These are phyloP conservation scores for Gasterosteus aculeatus DNA, from an alignment of 2,113 vertebrate species.

Conservation along the genomic window DNA sequence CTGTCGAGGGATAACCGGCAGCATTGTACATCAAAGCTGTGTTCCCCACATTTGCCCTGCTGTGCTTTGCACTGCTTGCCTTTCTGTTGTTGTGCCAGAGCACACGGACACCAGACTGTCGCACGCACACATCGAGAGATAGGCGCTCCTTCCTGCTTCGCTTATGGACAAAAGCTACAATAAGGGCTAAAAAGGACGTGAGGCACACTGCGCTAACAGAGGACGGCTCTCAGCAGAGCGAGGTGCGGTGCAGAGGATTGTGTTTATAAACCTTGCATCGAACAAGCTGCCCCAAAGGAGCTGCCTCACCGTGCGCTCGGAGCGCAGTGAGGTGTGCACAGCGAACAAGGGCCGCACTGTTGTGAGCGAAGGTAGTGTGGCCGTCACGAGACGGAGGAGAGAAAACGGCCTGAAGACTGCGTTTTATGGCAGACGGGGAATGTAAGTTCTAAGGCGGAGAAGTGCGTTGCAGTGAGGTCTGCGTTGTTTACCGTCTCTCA, in stretches of 20 bases:
- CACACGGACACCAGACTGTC: slow-evolving; percentile 44
- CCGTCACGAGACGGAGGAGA: slow-evolving; percentile 26
- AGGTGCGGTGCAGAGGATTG: slow-evolving; percentile 7
- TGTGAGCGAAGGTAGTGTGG: slow-evolving; percentile 21
- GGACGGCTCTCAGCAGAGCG: slow-evolving; percentile 2
- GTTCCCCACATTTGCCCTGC: slow-evolving; percentile 46
- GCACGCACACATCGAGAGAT: slow-evolving; percentile 39
- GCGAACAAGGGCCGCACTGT: slow-evolving; percentile 40
- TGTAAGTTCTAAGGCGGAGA: not conserved
- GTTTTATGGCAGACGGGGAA: slow-evolving; percentile 17
- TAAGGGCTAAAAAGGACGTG: not conserved
- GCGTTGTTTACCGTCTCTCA: slow-evolving; percentile 29
- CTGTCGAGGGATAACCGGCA: slow-evolving; percentile 25
- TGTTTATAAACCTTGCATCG: not conserved
- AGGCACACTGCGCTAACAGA: slow-evolving; percentile 23
- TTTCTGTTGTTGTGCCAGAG: slow-evolving; percentile 57
- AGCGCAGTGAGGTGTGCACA: slow-evolving; percentile 27
- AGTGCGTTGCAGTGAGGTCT: slow-evolving; percentile 5
- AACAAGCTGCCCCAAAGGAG: slow-evolving; percentile 28
- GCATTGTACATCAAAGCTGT: slow-evolving; percentile 63
- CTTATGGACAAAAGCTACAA: slow-evolving; percentile 21
- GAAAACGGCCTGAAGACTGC: slow-evolving; percentile 26
- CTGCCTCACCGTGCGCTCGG: slow-evolving; percentile 31
- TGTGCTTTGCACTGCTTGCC: slow-evolving; percentile 37
- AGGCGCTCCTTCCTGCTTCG: not conserved